phyloP scores from a whole-genome alignment of 64 coral and sea anemone species.

The Pocillopora verrucosa region DNA sequence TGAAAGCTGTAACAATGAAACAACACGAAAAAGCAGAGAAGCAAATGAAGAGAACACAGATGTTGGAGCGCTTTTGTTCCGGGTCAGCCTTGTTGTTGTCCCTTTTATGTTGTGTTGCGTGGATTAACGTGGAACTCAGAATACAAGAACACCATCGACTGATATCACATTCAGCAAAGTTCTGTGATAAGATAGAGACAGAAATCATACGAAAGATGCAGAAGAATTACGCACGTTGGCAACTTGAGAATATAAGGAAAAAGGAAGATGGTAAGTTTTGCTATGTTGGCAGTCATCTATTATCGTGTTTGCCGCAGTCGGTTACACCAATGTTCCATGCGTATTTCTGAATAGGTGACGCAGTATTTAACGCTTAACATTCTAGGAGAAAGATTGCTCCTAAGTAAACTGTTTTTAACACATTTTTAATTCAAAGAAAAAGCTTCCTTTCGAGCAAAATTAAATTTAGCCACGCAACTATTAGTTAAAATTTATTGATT shows the following conservation, averaged over 20 bases:
- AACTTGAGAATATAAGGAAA: not conserved
- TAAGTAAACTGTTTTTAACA: no score
- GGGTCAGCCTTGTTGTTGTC: slow-evolving; percentile 29
- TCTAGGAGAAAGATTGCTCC: no score
- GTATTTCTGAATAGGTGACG: no score
- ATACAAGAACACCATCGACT: slow-evolving; percentile 19
- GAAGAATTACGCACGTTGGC: not conserved
- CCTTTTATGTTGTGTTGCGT: not conserved
- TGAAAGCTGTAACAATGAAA: not conserved
- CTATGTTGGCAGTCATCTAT: not conserved
- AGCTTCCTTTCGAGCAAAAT: no score
- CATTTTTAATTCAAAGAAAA: no score
- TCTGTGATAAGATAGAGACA: slow-evolving; percentile 11
- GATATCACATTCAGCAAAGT: slow-evolving; percentile 23
- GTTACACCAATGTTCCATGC: no score
- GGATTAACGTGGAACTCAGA: slow-evolving; percentile 22
- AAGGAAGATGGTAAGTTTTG: no score
- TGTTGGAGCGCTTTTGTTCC: not conserved
- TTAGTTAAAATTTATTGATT: no score
- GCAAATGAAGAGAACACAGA: not conserved
- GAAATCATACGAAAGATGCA: not conserved
- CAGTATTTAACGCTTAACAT: no score
- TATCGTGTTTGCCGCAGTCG: no score
- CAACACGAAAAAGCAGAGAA: not conserved
- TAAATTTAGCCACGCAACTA: no score